Conservation (phyloP, 2,113 vertebrate species). For the Nannospalax galili region DNA sequence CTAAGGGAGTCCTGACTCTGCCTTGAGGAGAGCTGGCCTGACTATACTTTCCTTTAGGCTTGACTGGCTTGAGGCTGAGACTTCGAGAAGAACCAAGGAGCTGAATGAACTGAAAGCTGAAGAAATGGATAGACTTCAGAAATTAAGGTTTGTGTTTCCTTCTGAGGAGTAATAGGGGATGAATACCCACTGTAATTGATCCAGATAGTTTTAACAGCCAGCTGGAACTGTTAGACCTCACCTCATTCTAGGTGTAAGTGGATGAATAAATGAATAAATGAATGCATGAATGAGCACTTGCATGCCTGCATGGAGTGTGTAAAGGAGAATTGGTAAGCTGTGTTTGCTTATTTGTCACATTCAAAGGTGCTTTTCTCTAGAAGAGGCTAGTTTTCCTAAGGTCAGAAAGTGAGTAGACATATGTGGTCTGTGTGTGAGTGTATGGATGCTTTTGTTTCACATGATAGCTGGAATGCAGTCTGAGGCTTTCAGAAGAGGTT, state of each 20-base stretch:
- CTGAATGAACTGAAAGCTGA: slow-evolving; percentile 35
- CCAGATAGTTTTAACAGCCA: not conserved
- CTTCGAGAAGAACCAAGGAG: slow-evolving; percentile 51
- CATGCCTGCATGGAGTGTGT: not conserved
- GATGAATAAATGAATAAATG: not conserved
- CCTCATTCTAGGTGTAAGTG: not conserved
- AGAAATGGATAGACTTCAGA: slow-evolving; percentile 41
- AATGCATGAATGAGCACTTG: not conserved
- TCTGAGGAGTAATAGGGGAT: not conserved
- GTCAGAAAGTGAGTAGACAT: not conserved
- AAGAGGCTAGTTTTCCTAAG: not conserved
- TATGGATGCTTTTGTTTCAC: not conserved
- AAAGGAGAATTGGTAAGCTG: not conserved
- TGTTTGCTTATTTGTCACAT: not conserved
- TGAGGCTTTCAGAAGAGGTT: not conserved
- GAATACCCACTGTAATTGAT: not conserved
- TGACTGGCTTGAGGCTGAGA: slow-evolving; percentile 57
- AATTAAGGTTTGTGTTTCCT: slow-evolving; percentile 32
- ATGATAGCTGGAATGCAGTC: not conserved
- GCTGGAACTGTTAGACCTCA: not conserved
- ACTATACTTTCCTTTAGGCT: slow-evolving; percentile 32
- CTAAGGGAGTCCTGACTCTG: not conserved
- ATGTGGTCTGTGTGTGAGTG: not conserved
- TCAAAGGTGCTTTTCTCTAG: not conserved
- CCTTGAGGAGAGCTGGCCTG: not conserved